These are phyloP conservation scores for Carduelis carduelis DNA, from an alignment of 2,797 vertebrate genomes.

Conservation along the genomic window DNA sequence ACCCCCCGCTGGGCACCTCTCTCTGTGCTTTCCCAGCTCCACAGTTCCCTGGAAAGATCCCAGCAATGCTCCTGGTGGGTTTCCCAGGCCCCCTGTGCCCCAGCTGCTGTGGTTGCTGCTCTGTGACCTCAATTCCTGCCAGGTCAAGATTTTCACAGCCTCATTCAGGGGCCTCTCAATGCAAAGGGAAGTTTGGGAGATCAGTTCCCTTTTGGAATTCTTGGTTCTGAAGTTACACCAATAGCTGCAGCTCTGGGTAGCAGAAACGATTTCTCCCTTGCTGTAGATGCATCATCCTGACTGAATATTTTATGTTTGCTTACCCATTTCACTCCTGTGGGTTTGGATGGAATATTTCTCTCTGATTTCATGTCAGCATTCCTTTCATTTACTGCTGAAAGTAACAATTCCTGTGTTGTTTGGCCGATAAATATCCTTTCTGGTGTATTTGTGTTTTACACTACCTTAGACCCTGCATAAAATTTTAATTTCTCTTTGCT, in stretches of 20 bases:
- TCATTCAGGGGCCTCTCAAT: neutral
- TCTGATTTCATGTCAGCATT: neutral
- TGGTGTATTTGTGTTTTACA: neutral
- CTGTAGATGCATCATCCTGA: neutral
- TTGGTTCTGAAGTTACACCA: neutral
- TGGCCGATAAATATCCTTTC: neutral
- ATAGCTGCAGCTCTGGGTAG: neutral
- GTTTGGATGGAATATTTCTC: neutral
- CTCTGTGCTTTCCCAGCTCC: neutral
- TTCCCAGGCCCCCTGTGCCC: neutral
- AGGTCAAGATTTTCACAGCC: neutral
- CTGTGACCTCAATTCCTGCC: neutral
- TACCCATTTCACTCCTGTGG: neutral
- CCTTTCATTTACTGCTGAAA: conserved; percentile 22
- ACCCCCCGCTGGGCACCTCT: neutral
- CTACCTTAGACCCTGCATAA: neutral
- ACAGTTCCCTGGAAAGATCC: neutral
- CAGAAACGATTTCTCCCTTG: neutral
- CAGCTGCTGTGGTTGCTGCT: neutral
- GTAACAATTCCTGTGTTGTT: neutral
- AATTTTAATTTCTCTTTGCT: conserved; percentile 45
- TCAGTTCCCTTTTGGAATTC: neutral
- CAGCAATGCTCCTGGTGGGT: neutral
- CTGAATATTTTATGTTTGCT: conserved; percentile 2
- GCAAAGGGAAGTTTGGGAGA: neutral